Percentiles rank a stretch among this genome's conserved stretches.
These are phyloP conservation scores for Aptenodytes forsteri DNA, from an alignment of 2,113 vertebrate genomes.

Conservation along the genomic window DNA sequence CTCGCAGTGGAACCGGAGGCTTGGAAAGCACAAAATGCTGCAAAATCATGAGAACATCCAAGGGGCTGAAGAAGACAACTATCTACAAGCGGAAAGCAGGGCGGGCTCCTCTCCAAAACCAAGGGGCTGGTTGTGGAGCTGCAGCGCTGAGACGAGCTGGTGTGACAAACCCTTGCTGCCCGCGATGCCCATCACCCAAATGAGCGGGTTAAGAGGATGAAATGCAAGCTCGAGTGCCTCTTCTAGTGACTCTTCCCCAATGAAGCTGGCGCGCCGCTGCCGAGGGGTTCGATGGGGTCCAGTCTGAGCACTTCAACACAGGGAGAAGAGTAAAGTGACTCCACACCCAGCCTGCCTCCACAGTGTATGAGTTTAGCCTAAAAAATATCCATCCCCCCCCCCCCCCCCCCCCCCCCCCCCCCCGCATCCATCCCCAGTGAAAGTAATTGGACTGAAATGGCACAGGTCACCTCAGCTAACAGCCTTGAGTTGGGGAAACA, in stretches of 20 bases:
- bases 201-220: neutral
- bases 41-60: neutral
- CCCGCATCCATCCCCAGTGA: neutral
- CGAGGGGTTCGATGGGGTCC: neutral
- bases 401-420: no score
- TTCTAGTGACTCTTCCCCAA: neutral
- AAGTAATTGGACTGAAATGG: neutral
- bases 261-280: neutral
- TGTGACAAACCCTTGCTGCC: neutral
- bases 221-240: neutral
- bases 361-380: neutral
- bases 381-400: neutral
- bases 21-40: neutral
- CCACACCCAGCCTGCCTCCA: neutral
- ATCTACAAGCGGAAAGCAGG: neutral
- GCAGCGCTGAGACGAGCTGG: neutral
- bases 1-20: neutral
- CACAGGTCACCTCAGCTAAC: conserved; percentile 36
- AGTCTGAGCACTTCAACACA: neutral
- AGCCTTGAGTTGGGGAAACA: conserved; percentile 11
- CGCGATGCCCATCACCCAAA: neutral
- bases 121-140: neutral
- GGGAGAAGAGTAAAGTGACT: neutral
- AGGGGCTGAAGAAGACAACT: neutral
- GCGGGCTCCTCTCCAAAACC: neutral